A percentile compares a stretch with the other conserved stretches of the same genome.
These are phyloP conservation scores for Trogon melanurus DNA, from an alignment of 2,113 vertebrate species.

Conservation along the genomic window DNA sequence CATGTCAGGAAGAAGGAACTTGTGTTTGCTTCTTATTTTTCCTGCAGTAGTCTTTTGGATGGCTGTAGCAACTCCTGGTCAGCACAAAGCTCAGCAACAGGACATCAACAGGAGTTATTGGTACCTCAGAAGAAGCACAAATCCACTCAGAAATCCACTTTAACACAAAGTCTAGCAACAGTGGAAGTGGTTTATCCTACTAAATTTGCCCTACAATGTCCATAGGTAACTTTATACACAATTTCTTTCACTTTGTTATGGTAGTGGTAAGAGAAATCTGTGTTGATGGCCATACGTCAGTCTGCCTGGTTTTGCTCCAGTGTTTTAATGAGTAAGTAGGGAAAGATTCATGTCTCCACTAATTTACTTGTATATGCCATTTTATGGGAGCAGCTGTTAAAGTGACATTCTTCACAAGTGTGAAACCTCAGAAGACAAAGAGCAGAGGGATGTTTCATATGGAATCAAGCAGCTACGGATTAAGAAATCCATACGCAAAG, in stretches of 20 bases:
- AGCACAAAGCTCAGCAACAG: neutral
- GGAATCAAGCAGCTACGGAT: neutral
- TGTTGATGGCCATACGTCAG: neutral
- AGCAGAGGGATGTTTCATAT: neutral
- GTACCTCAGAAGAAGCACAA: neutral
- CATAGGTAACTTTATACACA: neutral
- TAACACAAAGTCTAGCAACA: neutral
- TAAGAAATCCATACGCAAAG: neutral
- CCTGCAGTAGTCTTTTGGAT: neutral
- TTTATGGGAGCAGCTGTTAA: constrained; percentile 29
- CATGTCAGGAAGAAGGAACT: neutral
- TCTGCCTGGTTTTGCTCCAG: neutral
- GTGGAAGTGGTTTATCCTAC: neutral
- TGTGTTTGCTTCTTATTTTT: neutral
- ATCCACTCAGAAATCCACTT: neutral
- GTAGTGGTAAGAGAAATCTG: neutral
- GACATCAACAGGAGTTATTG: neutral
- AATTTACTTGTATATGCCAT: neutral
- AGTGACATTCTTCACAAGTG: constrained; percentile 6
- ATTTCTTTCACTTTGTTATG: neutral
- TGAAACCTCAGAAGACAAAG: constrained; percentile 10
- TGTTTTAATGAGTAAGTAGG: neutral
- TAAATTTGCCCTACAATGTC: neutral
- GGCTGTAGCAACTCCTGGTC: neutral
- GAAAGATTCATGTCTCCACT: neutral